Percentiles rank a stretch among this genome's conserved stretches.
Conservation (phyloP, 2,797 vertebrate species). For the Eremophila alpestris region DNA sequence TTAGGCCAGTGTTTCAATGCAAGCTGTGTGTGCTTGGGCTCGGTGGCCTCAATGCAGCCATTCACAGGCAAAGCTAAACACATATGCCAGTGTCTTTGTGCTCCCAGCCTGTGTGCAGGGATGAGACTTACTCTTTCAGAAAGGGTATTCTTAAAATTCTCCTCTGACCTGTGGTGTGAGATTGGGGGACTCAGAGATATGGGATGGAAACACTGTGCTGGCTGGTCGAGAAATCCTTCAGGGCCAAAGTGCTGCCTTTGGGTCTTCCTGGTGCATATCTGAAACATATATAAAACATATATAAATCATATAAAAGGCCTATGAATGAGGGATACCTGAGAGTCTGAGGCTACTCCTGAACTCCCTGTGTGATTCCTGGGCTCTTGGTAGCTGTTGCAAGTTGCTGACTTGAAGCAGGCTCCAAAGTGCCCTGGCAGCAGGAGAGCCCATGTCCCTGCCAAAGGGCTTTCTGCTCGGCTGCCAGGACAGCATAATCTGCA, state of each 20-base stretch:
- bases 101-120: not conserved
- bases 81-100: not conserved
- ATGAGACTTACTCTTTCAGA: not conserved
- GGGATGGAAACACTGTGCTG: not conserved
- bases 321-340: not conserved
- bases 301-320: not conserved
- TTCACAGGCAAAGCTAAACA: conserved; percentile 27
- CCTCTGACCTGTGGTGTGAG: not conserved
- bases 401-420: not conserved
- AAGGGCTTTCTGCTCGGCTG: accelerated
- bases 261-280: not conserved
- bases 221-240: not conserved
- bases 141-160: not conserved
- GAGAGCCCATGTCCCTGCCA: accelerated
- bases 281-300: not conserved
- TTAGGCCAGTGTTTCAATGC: not conserved
- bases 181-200: not conserved
- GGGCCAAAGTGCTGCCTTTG: not conserved
- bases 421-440: not conserved
- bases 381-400: not conserved
- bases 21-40: not conserved
- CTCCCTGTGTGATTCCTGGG: not conserved
- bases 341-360: not conserved
- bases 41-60: not conserved
- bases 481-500: not conserved